These are phyloP conservation scores for Caerostris darwini DNA, from an alignment of 1,140 invertebrate genomes.

Conservation along the genomic window DNA sequence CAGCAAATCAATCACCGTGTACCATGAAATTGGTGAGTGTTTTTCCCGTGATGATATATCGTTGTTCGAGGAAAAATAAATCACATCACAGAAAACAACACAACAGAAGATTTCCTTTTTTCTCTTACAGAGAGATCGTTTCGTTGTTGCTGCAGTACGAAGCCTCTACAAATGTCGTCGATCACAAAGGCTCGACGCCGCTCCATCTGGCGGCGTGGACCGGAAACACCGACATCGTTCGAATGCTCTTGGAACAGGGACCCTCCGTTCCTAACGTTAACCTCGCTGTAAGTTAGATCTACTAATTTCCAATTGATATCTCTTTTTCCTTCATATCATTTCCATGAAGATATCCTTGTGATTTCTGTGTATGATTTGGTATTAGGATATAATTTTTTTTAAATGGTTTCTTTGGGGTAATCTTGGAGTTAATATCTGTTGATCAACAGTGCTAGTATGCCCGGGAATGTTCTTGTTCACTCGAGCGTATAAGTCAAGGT, in stretches of 20 bases:
- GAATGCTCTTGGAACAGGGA: constrained; percentile 89
- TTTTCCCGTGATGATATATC: not conserved
- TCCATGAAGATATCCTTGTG: not conserved
- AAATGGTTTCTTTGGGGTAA: no score
- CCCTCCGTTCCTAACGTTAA: constrained; percentile 90
- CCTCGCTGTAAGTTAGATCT: constrained; percentile 86
- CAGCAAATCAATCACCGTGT: not conserved
- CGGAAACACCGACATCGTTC: constrained; percentile 91
- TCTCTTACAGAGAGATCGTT: constrained; percentile 90
- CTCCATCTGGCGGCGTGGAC: constrained; percentile 95
- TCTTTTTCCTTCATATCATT: not conserved
- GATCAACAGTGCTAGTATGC: not conserved
- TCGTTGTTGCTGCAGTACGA: constrained; percentile 91
- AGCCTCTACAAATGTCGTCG: constrained; percentile 93
- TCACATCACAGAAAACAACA: not conserved
- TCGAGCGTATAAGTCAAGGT: constrained; percentile 60
- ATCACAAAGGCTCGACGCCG: constrained; percentile 92
- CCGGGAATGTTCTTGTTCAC: constrained; percentile 40
- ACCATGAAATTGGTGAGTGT: not conserved
- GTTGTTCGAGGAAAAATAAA: not conserved
- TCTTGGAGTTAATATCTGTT: not conserved
- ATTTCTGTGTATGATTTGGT: no score
- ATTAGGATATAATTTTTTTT: no score
- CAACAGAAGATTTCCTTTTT: constrained; percentile 27
- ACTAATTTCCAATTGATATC: not conserved